Base-by-base conservation (phyloP, 1,140 invertebrate genomes). In the Drosophila tani region DNA sequence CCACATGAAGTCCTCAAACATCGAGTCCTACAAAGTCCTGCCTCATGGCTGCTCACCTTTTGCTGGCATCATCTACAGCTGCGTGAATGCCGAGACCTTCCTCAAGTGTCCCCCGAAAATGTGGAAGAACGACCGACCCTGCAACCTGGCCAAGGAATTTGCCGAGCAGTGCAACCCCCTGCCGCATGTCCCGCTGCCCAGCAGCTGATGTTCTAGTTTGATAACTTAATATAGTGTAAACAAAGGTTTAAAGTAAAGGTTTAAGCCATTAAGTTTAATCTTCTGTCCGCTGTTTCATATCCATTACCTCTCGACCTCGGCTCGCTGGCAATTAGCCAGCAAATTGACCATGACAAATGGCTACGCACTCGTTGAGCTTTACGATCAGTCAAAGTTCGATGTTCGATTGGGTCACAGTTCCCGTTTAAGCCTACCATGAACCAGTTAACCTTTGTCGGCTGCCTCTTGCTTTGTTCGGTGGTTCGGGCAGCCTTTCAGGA, bases 41-140 rank as follows among this genome's bases (percentile, higher is more conserved):
- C 66, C 82, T 3, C 82, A 90, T 2, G 91, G 91, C 55, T 92
- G 91, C 19, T 91, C 91, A 0, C 91, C 91, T 5, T 91, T 86
- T 17, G 91, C 91, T 15, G 88, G 91, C 14, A 90, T 92, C 65
- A 56, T 92, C n/a, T 92, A 91, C 29, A 88, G 91, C 35, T 92
- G 91, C 51, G 91, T 92, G 17, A 92, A 92, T 69, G 87, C 91
- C 15, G 87, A 92, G 57, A 92, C 91, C 17, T 92, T 92, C 6
- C 67, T 92, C 9, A 75, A 92, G n/a, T 92, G 91, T 49, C 91
- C 91, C 4, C 29, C 63, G 8, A 79, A 84, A 27, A 82, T 92
- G 91, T 92, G 91, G 91, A 92, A 81, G 38, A 56, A 79, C 17
- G 79, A 92, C 24, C 45, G 63, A 0, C 64, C 67, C n/a, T 92